Evolutionary conservation across 1,140 invertebrate genomes (phyloP).

Genomic region (Drosophila carrolli): DNA sequence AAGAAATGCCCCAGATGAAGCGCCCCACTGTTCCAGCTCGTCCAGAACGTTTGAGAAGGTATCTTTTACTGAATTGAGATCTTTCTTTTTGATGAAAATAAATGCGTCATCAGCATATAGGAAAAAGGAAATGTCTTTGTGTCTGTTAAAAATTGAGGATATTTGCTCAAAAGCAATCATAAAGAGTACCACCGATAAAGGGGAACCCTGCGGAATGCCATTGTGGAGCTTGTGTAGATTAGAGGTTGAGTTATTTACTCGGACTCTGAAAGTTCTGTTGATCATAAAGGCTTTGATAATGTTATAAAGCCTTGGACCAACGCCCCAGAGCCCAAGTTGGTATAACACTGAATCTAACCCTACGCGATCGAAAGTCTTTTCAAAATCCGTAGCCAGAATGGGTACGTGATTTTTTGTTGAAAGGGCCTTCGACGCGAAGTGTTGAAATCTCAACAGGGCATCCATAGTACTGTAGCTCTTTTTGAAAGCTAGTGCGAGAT

Average conservation of each 20-base stretch:
- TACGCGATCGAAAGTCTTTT: neutral
- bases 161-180: constrained; percentile 1
- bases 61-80: neutral
- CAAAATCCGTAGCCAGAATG: constrained; percentile 3
- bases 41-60: neutral
- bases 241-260: neutral
- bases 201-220: neutral
- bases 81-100: neutral
- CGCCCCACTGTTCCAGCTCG: neutral
- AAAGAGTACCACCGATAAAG: neutral
- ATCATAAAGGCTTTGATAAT: neutral
- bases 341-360: neutral
- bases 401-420: neutral
- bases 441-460: constrained; percentile 5
- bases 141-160: neutral
- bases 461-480: constrained; percentile 2
- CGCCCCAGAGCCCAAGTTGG: neutral
- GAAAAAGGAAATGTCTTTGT: neutral
- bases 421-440: neutral
- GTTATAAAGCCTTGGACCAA: constrained; percentile 4
- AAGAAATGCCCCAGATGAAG: neutral
- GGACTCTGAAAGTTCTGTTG: constrained; percentile 1
- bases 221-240: neutral
- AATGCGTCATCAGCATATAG: neutral
- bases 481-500: neutral